These are phyloP conservation scores for Agrochola litura DNA, from an alignment of 2,888 invertebrate genomes.

Conservation along the genomic window DNA sequence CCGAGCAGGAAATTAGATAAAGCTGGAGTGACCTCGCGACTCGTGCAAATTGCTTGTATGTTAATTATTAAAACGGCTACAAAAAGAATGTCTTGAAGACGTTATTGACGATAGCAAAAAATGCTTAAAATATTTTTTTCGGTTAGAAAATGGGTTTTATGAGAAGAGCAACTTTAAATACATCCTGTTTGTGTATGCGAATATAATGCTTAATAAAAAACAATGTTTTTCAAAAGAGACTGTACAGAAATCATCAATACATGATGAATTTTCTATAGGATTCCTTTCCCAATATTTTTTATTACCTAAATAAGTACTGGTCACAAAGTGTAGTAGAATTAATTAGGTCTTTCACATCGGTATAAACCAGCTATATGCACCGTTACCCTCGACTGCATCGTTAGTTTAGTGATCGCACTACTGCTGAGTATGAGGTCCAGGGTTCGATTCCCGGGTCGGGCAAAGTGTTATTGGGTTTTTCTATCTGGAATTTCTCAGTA, in stretches of 20 bases:
- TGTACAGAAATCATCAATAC: background rate
- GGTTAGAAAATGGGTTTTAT: background rate
- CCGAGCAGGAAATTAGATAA: slow-evolving; percentile 52
- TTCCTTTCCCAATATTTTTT: background rate
- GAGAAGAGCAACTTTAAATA: background rate
- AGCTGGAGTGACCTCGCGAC: slow-evolving; percentile 32
- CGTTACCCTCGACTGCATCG: too few species aligned
- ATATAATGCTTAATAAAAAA: background rate
- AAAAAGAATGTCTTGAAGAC: slow-evolving; percentile 11
- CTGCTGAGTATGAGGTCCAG: too few species aligned
- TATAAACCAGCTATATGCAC: background rate
- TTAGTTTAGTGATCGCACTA: too few species aligned
- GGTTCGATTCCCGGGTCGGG: too few species aligned
- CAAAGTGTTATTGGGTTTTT: too few species aligned
- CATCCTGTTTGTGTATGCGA: slow-evolving; percentile 15
- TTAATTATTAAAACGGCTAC: slow-evolving; percentile 25
- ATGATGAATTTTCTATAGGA: background rate
- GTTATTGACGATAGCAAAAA: slow-evolving; percentile 14
- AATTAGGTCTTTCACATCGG: background rate
- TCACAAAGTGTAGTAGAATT: too few species aligned
- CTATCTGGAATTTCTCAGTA: too few species aligned
- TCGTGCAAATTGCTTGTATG: slow-evolving; percentile 11
- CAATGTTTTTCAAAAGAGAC: background rate
- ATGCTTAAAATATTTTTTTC: background rate
- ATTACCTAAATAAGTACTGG: too few species aligned